Evolutionary conservation across 2,888 invertebrate genomes (phyloP), one percentile per base, ranked within the genome.

Genomic region (Temnothorax ravouxi): DNA sequence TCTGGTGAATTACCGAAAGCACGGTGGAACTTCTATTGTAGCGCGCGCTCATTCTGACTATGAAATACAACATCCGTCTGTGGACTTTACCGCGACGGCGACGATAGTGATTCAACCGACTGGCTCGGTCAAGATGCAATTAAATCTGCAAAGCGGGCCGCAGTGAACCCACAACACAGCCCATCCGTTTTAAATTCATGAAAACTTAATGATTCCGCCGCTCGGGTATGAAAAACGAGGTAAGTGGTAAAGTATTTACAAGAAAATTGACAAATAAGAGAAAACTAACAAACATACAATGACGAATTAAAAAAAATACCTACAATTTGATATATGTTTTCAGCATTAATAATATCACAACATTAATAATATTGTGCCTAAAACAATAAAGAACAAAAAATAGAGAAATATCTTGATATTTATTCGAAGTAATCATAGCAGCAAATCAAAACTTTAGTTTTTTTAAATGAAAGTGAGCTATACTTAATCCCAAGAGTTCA

Each of bases 41-140:
- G 79, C 76, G 66, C 71, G 34, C 34, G 84, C 67, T 83, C 84
- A 71, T 84, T 83, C 72, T 67, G 84, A 83, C 88, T 67, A 77
- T 77, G 85, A 90, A 87, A 87, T 87, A 84, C 85, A 86, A 84
- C 86, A 81, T 87, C 84, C 85, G 87, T 59, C 74, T 9, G 81
- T 71, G 81, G 86, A 80, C 64, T 79, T 79, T 76, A 69, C 67
- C 25, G 66, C 75, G 83, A 71, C 71, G 47, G 56, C 80, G 67
- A 71, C 81, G 56, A 44, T 56, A 69, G 50, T 50, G 79, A 80
- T 80, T 80, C 89, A 52, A 84, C 52, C 56, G 85, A 88, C 74
- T 67, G 76, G 81, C 88, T 84, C 81, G 86, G 85, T 86, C 88
- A 89, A 89, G 89, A 88, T 84, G 88, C 88, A 84, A 89, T 88